Percentiles rank a stretch among this genome's conserved stretches.
These are phyloP conservation scores for Drosophila barbarae DNA, from an alignment of 2,888 invertebrate species.

Conservation along the genomic window DNA sequence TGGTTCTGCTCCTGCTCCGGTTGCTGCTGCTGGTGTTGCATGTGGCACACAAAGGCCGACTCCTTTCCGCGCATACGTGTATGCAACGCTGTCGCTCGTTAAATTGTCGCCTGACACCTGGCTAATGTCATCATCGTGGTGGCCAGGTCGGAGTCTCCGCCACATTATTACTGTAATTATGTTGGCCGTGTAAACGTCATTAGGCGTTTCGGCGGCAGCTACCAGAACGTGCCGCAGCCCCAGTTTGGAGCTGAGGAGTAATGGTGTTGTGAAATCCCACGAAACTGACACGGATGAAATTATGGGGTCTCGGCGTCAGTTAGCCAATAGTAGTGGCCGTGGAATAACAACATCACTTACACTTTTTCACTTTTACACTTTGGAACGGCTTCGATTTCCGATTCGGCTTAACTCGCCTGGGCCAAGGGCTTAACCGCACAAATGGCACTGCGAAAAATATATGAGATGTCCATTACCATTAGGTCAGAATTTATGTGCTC, in stretches of 20 bases:
- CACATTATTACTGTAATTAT: conserved; percentile 73
- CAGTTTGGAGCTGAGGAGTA: conserved; percentile 5
- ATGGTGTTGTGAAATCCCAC: conserved; percentile 44
- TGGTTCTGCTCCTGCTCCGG: conserved; percentile 31
- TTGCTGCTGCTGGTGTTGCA: conserved; percentile 55
- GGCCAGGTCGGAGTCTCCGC: conserved; percentile 38
- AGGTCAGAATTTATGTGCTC: conserved; percentile 55
- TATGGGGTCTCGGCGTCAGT: conserved; percentile 7
- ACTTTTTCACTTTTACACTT: conserved; percentile 17
- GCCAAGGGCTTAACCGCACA: neutral
- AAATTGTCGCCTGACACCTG: conserved; percentile 73
- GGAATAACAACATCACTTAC: conserved; percentile 4
- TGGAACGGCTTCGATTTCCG: conserved; percentile 12
- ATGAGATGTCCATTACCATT: conserved; percentile 51
- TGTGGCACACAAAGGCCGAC: conserved; percentile 42
- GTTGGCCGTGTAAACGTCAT: conserved; percentile 74
- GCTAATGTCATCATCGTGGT: conserved; percentile 68
- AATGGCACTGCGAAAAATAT: conserved; percentile 14
- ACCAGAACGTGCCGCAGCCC: conserved; percentile 46
- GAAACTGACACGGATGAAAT: conserved; percentile 53
- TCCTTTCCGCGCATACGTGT: conserved; percentile 40
- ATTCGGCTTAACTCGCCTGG: neutral
- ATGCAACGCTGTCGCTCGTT: conserved; percentile 55
- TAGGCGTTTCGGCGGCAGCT: conserved; percentile 62
- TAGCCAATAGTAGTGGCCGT: neutral